Evolutionary conservation across 2,797 vertebrate species (phyloP).

Genomic region (Periophthalmus magnuspinnatus): DNA sequence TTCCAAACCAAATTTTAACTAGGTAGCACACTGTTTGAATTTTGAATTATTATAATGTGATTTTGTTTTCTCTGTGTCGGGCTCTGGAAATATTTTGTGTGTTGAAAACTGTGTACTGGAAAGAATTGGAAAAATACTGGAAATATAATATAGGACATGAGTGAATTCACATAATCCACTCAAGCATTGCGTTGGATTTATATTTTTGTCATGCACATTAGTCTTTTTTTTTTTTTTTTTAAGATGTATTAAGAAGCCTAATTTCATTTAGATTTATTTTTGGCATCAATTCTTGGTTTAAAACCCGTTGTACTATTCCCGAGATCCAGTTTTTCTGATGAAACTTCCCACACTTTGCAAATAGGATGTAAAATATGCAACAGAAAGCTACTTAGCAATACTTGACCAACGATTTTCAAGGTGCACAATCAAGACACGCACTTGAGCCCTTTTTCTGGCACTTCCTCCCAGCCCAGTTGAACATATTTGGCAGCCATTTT

Average conservation of each 20-base stretch:
- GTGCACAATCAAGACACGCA: slow-evolving; percentile 34
- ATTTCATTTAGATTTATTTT: slow-evolving; percentile 24
- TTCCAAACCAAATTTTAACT: slow-evolving; percentile 40
- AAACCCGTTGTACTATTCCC: background rate
- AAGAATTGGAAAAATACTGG: slow-evolving; percentile 20
- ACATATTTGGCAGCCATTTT: slow-evolving; percentile 75
- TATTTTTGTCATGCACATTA: slow-evolving; percentile 7
- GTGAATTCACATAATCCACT: slow-evolving; percentile 26
- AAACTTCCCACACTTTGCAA: slow-evolving; percentile 13
- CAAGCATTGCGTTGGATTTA: slow-evolving; percentile 7
- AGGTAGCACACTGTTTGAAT: slow-evolving; percentile 29
- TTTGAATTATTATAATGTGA: slow-evolving; percentile 1
- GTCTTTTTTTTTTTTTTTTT: too few species aligned
- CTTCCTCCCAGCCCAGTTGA: slow-evolving; percentile 65
- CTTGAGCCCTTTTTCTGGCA: slow-evolving; percentile 60
- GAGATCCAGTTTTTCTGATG: slow-evolving; percentile 4
- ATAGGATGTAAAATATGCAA: slow-evolving; percentile 23
- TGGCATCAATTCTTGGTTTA: slow-evolving; percentile 16
- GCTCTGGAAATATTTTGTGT: slow-evolving; percentile 12
- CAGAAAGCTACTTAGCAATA: slow-evolving; percentile 19
- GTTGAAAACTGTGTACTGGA: slow-evolving; percentile 14
- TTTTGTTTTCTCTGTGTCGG: background rate
- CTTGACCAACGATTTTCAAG: slow-evolving; percentile 29
- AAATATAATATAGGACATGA: slow-evolving; percentile 31
- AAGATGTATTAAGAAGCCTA: background rate